A percentile compares a stretch with the other conserved stretches of the same genome.
Evolutionary conservation across 2,113 vertebrate genomes (phyloP).

Genomic region (Papio anubis): DNA sequence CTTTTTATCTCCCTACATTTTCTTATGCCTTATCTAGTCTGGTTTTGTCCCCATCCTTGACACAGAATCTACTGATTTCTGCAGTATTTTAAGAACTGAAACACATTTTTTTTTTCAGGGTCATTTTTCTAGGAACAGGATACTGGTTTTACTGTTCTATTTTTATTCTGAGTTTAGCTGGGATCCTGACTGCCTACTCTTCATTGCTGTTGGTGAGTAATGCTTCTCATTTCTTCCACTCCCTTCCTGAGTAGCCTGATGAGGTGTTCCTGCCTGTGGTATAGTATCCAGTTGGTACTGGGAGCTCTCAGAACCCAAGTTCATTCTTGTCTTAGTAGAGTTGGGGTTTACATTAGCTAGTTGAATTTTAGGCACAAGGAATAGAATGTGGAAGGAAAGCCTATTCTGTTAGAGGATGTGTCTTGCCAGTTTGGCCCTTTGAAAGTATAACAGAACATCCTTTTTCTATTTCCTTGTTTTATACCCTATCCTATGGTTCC

Average conservation of each 20-base stretch:
- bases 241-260: background rate
- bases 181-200: constrained; percentile 46
- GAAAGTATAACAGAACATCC: background rate
- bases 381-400: background rate
- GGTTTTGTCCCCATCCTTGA: background rate
- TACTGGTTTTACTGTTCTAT: constrained; percentile 66
- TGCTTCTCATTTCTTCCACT: background rate
- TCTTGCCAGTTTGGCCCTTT: background rate
- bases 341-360: background rate
- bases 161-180: constrained; percentile 59
- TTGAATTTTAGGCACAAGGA: background rate
- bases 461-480: background rate
- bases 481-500: background rate
- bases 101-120: constrained; percentile 77
- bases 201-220: constrained; percentile 72
- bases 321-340: background rate
- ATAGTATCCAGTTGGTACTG: background rate
- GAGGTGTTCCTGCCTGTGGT: background rate
- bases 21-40: background rate
- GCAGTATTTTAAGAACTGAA: constrained; percentile 52
- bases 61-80: background rate
- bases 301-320: background rate
- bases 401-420: background rate
- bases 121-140: constrained; percentile 55
- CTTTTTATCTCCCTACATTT: background rate